phyloP scores from a whole-genome alignment of 2,113 vertebrate genomes.

The Morone saxatilis region DNA sequence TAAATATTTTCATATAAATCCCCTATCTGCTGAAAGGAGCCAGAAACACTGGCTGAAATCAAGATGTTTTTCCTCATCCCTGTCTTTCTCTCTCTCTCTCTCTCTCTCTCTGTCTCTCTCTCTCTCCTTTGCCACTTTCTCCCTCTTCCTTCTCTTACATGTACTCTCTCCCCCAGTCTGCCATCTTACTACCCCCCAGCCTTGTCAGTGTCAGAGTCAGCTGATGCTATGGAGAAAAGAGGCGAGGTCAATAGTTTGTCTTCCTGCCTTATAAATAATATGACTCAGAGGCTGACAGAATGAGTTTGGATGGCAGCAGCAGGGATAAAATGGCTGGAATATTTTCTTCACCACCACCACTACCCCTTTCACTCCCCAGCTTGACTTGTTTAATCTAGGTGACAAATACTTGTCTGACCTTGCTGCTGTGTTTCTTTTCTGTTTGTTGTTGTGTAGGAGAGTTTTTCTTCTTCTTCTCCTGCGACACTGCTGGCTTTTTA shows the following conservation, averaged over 20 bases:
- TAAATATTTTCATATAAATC: conserved; percentile 41
- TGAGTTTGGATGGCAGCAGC: conserved; percentile 69
- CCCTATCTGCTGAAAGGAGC: conserved; percentile 17
- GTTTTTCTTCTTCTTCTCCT: conserved; percentile 26
- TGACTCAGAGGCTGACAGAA: conserved; percentile 76
- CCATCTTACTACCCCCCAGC: conserved; percentile 59
- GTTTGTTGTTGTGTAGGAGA: conserved; percentile 50
- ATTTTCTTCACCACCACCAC: conserved; percentile 57
- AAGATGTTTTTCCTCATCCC: conserved; percentile 42
- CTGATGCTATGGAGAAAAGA: conserved; percentile 66
- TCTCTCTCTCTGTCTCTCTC: background rate
- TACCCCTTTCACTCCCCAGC: background rate
- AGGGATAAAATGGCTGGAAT: conserved; percentile 64
- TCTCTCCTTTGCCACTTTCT: conserved; percentile 24
- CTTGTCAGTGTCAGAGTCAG: conserved; percentile 72
- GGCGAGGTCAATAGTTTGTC: conserved; percentile 81
- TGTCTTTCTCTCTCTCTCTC: conserved; percentile 1
- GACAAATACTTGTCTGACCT: conserved; percentile 70
- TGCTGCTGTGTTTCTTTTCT: conserved; percentile 45
- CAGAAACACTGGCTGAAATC: conserved; percentile 24
- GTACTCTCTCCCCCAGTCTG: background rate
- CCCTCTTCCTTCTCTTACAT: background rate
- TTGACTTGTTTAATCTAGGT: conserved; percentile 67
- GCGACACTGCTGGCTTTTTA: conserved; percentile 59
- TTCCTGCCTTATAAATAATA: conserved; percentile 80